Percentiles rank a stretch among this genome's conserved stretches.
These are phyloP conservation scores for Lepidocolaptes lacrymiger DNA, from an alignment of 2,797 vertebrate species.

Conservation along the genomic window DNA sequence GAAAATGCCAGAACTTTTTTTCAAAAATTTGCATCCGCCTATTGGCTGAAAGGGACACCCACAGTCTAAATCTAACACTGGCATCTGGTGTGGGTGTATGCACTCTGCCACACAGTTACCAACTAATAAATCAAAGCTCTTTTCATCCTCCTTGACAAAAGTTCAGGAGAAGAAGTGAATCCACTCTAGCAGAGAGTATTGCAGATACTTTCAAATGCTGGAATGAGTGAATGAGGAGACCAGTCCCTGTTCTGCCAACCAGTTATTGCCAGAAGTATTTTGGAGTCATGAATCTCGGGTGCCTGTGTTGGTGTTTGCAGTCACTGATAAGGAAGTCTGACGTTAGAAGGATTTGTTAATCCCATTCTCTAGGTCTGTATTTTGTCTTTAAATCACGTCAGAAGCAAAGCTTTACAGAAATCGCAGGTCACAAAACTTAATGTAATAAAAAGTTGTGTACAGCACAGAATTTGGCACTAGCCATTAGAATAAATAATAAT, in stretches of 20 bases:
- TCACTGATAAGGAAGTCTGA: neutral
- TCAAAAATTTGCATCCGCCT: neutral
- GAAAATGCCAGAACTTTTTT: neutral
- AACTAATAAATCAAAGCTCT: neutral
- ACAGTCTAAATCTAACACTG: neutral
- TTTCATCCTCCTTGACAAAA: neutral
- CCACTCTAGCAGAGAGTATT: neutral
- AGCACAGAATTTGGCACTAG: neutral
- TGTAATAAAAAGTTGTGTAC: neutral
- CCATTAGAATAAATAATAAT: neutral
- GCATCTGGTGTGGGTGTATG: neutral
- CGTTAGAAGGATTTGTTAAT: neutral
- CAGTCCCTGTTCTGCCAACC: neutral
- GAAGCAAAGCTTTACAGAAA: neutral
- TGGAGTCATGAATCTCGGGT: neutral
- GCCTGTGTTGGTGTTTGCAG: neutral
- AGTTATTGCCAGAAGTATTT: neutral
- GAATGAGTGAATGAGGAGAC: neutral
- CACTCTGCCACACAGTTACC: neutral
- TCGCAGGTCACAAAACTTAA: neutral
- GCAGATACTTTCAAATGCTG: neutral
- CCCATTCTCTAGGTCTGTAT: neutral
- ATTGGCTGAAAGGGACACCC: neutral
- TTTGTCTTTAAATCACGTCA: neutral
- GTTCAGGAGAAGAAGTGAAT: neutral